phyloP scores from a whole-genome alignment of 1,140 invertebrate genomes.

The Penaeus vannamei region DNA sequence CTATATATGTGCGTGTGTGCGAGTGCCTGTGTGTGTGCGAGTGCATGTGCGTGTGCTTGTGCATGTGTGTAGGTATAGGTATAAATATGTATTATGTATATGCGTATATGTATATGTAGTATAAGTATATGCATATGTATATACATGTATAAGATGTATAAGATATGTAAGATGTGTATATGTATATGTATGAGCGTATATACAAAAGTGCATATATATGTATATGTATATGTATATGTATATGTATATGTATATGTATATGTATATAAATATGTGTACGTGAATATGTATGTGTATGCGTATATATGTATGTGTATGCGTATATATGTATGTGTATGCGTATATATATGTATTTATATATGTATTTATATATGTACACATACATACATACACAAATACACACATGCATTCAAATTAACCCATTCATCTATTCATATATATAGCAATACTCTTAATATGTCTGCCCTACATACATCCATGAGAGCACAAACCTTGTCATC shows the following conservation, averaged over 20 bases:
- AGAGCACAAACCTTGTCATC: too few species aligned
- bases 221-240: slow-evolving; percentile 12
- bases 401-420: background rate
- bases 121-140: too few species aligned
- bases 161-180: too few species aligned
- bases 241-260: slow-evolving; percentile 20
- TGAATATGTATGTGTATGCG: background rate
- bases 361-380: slow-evolving; percentile 9
- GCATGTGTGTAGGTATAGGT: too few species aligned
- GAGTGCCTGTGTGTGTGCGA: too few species aligned
- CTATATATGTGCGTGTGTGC: too few species aligned
- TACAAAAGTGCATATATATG: background rate
- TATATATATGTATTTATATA: background rate
- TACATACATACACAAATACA: slow-evolving; percentile 17
- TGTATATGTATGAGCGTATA: background rate
- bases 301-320: background rate
- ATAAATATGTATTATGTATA: too few species aligned
- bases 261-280: slow-evolving; percentile 13
- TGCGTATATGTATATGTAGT: too few species aligned
- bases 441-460: background rate
- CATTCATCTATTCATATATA: slow-evolving; percentile 13
- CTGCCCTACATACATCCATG: too few species aligned
- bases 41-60: too few species aligned
- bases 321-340: background rate
- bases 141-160: too few species aligned